Conservation (phyloP, 2,888 invertebrate species). For the Gerris lacustris region DNA sequence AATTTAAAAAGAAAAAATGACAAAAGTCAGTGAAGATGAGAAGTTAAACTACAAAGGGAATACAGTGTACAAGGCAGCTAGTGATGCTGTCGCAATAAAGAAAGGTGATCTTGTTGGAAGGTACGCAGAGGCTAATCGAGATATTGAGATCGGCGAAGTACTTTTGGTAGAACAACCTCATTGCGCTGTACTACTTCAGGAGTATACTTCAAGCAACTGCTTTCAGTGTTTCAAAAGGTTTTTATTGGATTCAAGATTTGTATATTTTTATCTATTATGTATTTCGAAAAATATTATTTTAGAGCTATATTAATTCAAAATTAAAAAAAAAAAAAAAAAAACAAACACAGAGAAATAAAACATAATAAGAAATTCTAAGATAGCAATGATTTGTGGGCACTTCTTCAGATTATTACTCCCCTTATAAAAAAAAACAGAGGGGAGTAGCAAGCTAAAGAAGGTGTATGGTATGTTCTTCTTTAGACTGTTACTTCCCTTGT, state of each 20-base stretch:
- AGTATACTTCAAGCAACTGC: conserved; percentile 55
- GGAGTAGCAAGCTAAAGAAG: too few relatives aligned
- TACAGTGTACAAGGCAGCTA: conserved; percentile 45
- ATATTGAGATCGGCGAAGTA: conserved; percentile 59
- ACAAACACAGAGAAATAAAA: too few relatives aligned
- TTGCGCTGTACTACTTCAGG: conserved; percentile 55
- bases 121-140: conserved; percentile 55
- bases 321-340: too few relatives aligned
- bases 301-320: too few relatives aligned
- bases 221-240: conserved; percentile 58
- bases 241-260: not conserved
- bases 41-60: conserved; percentile 9
- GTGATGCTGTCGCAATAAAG: conserved; percentile 50
- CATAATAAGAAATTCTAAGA: too few relatives aligned
- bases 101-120: conserved; percentile 52
- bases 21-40: not conserved
- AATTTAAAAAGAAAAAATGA: not conserved
- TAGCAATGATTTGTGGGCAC: too few relatives aligned
- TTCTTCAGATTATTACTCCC: too few relatives aligned
- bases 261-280: too few relatives aligned
- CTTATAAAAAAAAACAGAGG: too few relatives aligned
- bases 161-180: conserved; percentile 60
- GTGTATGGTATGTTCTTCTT: too few relatives aligned
- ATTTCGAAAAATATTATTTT: too few relatives aligned
- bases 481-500: too few relatives aligned